phyloP scores from a whole-genome alignment of 2,797 vertebrate genomes.

The Avahi laniger region DNA sequence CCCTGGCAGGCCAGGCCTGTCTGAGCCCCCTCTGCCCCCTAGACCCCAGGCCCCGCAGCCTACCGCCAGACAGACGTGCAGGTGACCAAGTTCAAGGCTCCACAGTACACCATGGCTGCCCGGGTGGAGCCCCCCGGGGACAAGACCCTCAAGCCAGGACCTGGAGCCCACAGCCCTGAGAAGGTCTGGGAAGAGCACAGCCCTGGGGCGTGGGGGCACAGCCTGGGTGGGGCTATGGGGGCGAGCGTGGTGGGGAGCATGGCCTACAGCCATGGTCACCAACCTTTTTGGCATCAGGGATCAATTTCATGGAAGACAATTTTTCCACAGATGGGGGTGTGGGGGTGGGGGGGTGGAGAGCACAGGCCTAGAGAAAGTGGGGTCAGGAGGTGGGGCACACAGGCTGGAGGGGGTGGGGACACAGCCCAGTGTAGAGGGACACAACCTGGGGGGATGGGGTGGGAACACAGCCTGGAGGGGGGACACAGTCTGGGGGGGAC shows the following conservation, averaged over 20 bases:
- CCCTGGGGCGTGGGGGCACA: background rate
- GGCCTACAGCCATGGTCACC: no score
- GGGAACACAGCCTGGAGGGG: no score
- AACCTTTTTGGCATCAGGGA: no score
- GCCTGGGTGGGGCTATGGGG: background rate
- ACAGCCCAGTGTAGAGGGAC: no score
- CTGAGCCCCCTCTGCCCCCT: background rate
- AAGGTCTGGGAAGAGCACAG: slow-evolving; percentile 67
- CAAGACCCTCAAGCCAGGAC: slow-evolving; percentile 77
- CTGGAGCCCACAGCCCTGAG: slow-evolving; percentile 78
- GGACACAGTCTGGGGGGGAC: no score
- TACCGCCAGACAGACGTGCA: slow-evolving; percentile 73
- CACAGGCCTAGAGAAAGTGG: background rate
- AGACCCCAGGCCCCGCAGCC: slow-evolving; percentile 82
- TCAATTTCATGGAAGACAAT: no score
- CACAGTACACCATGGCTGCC: slow-evolving; percentile 77
- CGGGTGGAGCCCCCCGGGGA: slow-evolving; percentile 31
- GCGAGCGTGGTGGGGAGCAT: background rate
- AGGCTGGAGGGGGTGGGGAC: no score
- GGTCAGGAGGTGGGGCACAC: background rate
- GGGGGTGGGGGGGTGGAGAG: background rate
- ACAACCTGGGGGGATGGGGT: no score
- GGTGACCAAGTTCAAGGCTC: slow-evolving; percentile 78
- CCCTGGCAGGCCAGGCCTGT: background rate
- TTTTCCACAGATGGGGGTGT: no score